phyloP scores from a whole-genome alignment of 2,113 vertebrate species.

The Prionailurus bengalensis region DNA sequence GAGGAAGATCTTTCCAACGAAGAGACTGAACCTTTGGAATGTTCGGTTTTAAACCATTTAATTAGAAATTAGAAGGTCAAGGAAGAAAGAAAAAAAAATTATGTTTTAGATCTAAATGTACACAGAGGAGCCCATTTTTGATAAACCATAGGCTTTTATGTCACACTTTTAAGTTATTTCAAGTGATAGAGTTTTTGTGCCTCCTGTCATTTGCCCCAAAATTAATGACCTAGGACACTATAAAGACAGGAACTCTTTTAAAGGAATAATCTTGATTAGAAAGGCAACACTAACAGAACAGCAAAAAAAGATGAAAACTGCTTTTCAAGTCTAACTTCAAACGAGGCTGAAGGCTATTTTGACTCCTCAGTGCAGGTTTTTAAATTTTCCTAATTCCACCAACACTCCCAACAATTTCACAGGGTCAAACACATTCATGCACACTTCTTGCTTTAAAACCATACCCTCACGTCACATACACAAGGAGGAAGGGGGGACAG shows the following conservation, averaged over 20 bases:
- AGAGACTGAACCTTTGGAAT: not conserved
- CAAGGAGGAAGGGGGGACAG: too few relatives aligned
- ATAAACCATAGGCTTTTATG: not conserved
- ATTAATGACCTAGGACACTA: not conserved
- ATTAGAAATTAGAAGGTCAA: not conserved
- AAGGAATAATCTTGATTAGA: not conserved
- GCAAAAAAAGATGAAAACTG: not conserved
- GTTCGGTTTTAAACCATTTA: not conserved
- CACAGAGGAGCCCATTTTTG: not conserved
- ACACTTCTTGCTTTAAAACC: constrained; percentile 13
- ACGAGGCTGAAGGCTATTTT: not conserved
- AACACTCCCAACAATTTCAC: not conserved
- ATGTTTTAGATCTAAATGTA: not conserved
- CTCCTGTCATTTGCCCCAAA: not conserved
- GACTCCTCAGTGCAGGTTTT: not conserved
- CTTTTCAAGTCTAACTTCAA: constrained; percentile 1
- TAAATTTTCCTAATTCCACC: not conserved
- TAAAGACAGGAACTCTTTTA: not conserved
- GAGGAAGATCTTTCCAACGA: not conserved
- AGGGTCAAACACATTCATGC: not conserved
- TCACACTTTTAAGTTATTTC: not conserved
- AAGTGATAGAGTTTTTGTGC: not conserved
- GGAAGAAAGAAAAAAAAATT: not conserved
- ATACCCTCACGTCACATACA: not conserved
- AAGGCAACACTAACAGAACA: not conserved